Evolutionary conservation across 1,140 invertebrate genomes (phyloP).

Genomic region (Trinorchestia longiramus): DNA sequence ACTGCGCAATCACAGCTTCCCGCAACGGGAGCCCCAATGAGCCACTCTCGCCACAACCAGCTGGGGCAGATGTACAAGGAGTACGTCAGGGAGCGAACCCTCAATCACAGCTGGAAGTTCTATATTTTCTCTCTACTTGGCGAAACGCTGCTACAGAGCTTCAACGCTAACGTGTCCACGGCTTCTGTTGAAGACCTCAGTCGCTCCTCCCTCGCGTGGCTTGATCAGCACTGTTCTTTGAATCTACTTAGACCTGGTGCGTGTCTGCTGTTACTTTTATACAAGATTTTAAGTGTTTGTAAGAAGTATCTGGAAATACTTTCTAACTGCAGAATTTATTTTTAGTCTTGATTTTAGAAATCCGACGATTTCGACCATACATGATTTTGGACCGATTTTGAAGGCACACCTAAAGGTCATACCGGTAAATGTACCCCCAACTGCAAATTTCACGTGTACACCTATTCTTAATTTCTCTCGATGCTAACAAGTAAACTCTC

Average conservation of each 20-base stretch:
- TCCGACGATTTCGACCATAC: too few relatives aligned
- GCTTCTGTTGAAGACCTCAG: constrained; percentile 91
- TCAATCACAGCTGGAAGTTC: constrained; percentile 93
- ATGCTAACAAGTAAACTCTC: too few relatives aligned
- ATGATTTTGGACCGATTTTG: too few relatives aligned
- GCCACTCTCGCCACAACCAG: constrained; percentile 85
- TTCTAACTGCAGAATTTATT: too few relatives aligned
- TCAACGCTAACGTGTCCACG: constrained; percentile 91
- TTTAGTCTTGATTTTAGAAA: too few relatives aligned
- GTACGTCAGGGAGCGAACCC: constrained; percentile 87
- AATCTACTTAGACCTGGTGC: constrained; percentile 64
- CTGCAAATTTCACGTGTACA: too few relatives aligned
- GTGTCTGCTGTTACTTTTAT: neutral
- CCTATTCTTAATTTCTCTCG: too few relatives aligned
- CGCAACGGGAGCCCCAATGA: constrained; percentile 92
- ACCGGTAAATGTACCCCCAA: too few relatives aligned
- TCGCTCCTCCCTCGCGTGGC: constrained; percentile 90
- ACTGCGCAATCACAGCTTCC: constrained; percentile 94
- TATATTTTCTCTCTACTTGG: constrained; percentile 96
- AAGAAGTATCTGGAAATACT: too few relatives aligned
- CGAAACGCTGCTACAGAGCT: constrained; percentile 87
- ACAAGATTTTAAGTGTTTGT: too few relatives aligned
- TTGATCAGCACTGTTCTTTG: constrained; percentile 95
- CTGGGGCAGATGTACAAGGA: constrained; percentile 95
- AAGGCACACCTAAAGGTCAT: too few relatives aligned